Percentiles rank a stretch among this genome's conserved stretches.
Evolutionary conservation across 2,888 invertebrate species (phyloP).

Genomic region (Ferdinandea cuprea): DNA sequence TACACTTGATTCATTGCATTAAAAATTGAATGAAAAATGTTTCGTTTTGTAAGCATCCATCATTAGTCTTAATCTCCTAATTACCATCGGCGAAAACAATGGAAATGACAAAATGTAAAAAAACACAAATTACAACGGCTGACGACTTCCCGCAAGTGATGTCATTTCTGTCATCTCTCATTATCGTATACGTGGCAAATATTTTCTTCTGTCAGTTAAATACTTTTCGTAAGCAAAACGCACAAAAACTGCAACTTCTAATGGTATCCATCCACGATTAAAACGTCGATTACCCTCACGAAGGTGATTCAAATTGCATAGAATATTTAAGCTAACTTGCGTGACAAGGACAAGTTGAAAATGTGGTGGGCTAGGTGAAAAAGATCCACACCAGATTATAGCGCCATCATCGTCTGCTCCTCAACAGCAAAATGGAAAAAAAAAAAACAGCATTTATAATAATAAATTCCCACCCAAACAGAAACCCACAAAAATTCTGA

Average conservation of each 20-base stretch:
- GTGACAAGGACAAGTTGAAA: conserved; percentile 7
- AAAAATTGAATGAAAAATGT: too few species aligned
- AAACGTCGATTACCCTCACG: conserved; percentile 10
- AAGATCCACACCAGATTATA: conserved; percentile 39
- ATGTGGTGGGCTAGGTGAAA: neutral
- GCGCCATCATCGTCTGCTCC: conserved; percentile 12
- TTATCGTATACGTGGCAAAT: too few species aligned
- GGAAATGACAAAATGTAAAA: too few species aligned
- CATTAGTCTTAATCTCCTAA: too few species aligned
- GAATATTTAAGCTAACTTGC: conserved; percentile 4
- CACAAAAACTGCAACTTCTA: neutral
- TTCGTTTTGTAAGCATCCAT: too few species aligned
- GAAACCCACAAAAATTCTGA: conserved; percentile 32
- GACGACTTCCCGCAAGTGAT: too few species aligned
- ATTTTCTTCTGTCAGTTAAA: too few species aligned
- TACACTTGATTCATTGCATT: too few species aligned
- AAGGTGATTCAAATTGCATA: conserved; percentile 7
- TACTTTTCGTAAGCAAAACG: too few species aligned
- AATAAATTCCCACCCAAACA: conserved; percentile 31
- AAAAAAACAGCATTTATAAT: neutral
- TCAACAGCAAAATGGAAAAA: conserved; percentile 2
- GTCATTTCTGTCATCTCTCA: too few species aligned
- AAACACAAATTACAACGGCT: too few species aligned
- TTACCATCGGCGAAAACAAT: too few species aligned
- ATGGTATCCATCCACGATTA: neutral